Evolutionary conservation across 2,113 vertebrate genomes (phyloP).

Genomic region (Leptosomus discolor): DNA sequence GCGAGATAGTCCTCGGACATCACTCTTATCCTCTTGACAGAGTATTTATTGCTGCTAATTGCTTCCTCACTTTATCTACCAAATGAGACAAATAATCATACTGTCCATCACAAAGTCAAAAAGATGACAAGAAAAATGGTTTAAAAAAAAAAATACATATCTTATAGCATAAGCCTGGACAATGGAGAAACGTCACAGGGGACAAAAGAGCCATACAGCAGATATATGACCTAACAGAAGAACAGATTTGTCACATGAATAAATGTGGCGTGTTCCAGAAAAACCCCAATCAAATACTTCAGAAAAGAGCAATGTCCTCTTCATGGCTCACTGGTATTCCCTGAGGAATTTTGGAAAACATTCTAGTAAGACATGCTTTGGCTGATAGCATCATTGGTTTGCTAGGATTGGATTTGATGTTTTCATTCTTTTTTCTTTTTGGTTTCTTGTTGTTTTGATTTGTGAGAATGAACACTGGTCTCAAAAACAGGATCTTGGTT

Average conservation of each 20-base stretch:
- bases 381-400: neutral
- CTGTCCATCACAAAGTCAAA: neutral
- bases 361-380: neutral
- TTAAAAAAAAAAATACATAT: neutral
- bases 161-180: neutral
- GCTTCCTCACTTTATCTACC: neutral
- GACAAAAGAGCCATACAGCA: neutral
- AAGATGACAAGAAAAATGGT: neutral
- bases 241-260: neutral
- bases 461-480: constrained; percentile 39
- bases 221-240: neutral
- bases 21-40: neutral
- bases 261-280: neutral
- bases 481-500: constrained; percentile 66
- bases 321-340: constrained; percentile 15
- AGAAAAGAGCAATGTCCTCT: constrained; percentile 15
- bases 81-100: neutral
- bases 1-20: neutral
- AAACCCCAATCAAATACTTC: neutral
- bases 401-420: constrained; percentile 28
- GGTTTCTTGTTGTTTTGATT: constrained; percentile 44
- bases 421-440: constrained; percentile 39
- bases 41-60: neutral
- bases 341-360: constrained; percentile 26
- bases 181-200: neutral